These are phyloP conservation scores for Crotalus helleri DNA, from an alignment of 2,113 vertebrate genomes.

Conservation along the genomic window DNA sequence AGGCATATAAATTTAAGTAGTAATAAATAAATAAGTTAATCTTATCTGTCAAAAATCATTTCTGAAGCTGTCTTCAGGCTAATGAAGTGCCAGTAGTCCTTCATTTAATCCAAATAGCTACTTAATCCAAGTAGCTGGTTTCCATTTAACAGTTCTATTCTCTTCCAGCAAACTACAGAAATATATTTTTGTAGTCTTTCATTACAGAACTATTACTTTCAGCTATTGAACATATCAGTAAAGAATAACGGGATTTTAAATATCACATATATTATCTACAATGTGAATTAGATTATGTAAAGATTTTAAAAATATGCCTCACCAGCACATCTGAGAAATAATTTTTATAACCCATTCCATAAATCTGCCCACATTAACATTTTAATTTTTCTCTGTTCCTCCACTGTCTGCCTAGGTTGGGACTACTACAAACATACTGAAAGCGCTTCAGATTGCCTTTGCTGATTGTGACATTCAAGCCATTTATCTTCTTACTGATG, in stretches of 20 bases:
- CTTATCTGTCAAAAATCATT: background rate
- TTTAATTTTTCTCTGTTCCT: background rate
- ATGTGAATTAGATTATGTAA: conserved; percentile 14
- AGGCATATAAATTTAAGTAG: background rate
- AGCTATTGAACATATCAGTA: background rate
- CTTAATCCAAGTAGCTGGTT: background rate
- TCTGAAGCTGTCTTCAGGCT: background rate
- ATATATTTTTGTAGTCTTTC: background rate
- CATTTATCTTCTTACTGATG: conserved; percentile 80
- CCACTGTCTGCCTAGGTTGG: conserved; percentile 63
- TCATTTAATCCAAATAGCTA: background rate
- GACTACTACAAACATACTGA: conserved; percentile 77
- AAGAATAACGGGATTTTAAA: background rate
- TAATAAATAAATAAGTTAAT: background rate
- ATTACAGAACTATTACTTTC: background rate
- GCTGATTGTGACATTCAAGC: conserved; percentile 69
- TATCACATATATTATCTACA: conserved; percentile 4
- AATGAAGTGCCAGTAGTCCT: background rate
- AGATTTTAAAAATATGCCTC: background rate
- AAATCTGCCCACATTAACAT: background rate
- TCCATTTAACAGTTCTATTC: background rate
- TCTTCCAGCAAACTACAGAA: background rate
- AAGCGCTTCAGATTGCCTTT: conserved; percentile 73
- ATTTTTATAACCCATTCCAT: background rate
- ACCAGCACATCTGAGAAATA: conserved; percentile 22